A percentile compares a stretch with the other conserved stretches of the same genome.
Evolutionary conservation across 2,888 invertebrate species (phyloP).

Genomic region (Dasypolia templi): DNA sequence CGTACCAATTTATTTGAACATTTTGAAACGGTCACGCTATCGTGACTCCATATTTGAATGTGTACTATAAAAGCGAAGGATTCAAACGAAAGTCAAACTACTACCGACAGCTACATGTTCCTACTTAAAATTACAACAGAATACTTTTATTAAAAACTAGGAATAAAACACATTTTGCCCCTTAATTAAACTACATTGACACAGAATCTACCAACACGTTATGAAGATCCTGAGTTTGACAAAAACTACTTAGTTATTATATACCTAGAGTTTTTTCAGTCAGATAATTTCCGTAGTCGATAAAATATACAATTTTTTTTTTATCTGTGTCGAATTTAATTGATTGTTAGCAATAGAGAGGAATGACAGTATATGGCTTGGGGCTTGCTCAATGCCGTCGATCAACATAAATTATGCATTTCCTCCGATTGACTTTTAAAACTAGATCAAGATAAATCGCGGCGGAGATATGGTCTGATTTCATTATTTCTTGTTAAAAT

Average conservation of each 20-base stretch:
- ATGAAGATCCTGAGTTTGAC: neutral
- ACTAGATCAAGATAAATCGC: slow-evolving; percentile 53
- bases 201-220: neutral
- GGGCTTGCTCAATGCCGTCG: slow-evolving; percentile 46
- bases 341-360: slow-evolving; percentile 38
- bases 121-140: neutral
- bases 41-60: slow-evolving; percentile 47
- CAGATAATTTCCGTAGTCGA: neutral
- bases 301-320: neutral
- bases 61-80: slow-evolving; percentile 36
- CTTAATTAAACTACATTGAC: neutral
- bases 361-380: slow-evolving; percentile 34
- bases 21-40: slow-evolving; percentile 52
- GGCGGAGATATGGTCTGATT: slow-evolving; percentile 38
- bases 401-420: slow-evolving; percentile 50
- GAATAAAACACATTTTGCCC: too few relatives aligned
- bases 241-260: neutral
- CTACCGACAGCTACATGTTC: neutral
- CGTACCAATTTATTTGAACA: slow-evolving; percentile 41
- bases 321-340: slow-evolving; percentile 12
- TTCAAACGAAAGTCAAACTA: slow-evolving; percentile 28
- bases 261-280: neutral
- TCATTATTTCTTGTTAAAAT: slow-evolving; percentile 41
- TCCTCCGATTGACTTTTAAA: slow-evolving; percentile 60
- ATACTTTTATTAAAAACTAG: neutral